These are phyloP conservation scores for Lamellibrachia luymesi DNA, from an alignment of 1,140 invertebrate species.

Conservation along the genomic window DNA sequence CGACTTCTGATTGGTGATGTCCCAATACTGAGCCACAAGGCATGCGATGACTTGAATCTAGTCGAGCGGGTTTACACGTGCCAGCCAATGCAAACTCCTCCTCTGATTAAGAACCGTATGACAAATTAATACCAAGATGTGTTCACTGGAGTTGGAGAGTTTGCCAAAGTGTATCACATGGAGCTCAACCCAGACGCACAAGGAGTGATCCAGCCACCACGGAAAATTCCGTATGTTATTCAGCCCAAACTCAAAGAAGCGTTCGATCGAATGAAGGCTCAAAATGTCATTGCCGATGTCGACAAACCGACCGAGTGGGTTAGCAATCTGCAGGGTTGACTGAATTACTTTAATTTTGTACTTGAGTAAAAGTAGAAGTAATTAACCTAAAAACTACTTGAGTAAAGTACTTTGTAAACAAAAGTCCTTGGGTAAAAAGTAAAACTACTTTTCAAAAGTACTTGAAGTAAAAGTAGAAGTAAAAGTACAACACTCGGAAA, in stretches of 20 bases:
- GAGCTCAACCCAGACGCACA: slow-evolving; percentile 18
- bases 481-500: too few species aligned
- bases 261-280: slow-evolving; percentile 8
- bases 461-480: too few species aligned
- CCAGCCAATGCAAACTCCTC: neutral
- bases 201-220: slow-evolving; percentile 23
- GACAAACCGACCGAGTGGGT: neutral
- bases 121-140: neutral
- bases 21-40: slow-evolving; percentile 3
- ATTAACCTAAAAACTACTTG: neutral
- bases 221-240: slow-evolving; percentile 25
- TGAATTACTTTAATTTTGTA: neutral
- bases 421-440: too few species aligned
- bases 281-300: too few species aligned
- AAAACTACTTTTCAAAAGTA: too few species aligned
- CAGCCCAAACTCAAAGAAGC: neutral
- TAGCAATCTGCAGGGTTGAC: slow-evolving; percentile 24
- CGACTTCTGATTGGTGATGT: neutral
- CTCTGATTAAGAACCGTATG: neutral
- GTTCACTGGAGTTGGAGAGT: slow-evolving; percentile 22
- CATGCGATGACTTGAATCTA: slow-evolving; percentile 8
- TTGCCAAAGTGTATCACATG: slow-evolving; percentile 16
- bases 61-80: neutral
- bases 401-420: slow-evolving; percentile 31
- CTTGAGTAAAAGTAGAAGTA: too few species aligned